Base-by-base conservation (phyloP, 2,797 vertebrate genomes). In the Gallinago solitaria region DNA sequence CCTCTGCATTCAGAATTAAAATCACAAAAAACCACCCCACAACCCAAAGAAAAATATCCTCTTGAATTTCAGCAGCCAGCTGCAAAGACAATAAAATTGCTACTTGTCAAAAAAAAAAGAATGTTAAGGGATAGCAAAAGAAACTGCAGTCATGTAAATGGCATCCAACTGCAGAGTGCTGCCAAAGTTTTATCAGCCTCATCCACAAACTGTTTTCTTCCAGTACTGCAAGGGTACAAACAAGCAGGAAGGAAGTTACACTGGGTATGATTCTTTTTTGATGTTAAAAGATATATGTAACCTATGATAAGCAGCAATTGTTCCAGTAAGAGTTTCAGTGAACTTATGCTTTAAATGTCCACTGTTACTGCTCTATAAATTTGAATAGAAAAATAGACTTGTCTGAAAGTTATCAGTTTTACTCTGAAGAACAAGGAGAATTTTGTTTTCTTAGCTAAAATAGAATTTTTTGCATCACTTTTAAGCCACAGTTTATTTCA, bases 61-160 rank as follows among this genome's bases (percentile, higher is more conserved):
- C 81, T 73, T 83, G 53, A 83, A 89, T 71, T 85, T 89, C 71
- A 95, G 43, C 60, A 89, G 43, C 64, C 71, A 85, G n/a, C 69
- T 84, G 76, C 59, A 89, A 87, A 96, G 88, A 92, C 77, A 87
- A n/a, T 76, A 80, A 93, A 88, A 96, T 61, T 75, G 28, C 79
- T 91, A 69, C 64, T 83, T 91, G 68, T 89, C 32, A 89, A 83
- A 53, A 53, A 83, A 95, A 89, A 61, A 14, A 53, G 12, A 6
- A 83, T 5, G 14, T 82, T 65, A 79, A 88, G n/a, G 47, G 54
- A 73, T 20, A 88, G 30, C 25, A 90, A 93, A 94, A 83, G 39
- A 77, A 96, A 61, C 25, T 57, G 14, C 12, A 94, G 74, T 83
- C 45, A 71, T 12, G 48, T 37, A 69, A 87, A 60, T 47, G 50